Evolutionary conservation across 1,140 invertebrate species (phyloP).

Genomic region (Micrasema minimum): DNA sequence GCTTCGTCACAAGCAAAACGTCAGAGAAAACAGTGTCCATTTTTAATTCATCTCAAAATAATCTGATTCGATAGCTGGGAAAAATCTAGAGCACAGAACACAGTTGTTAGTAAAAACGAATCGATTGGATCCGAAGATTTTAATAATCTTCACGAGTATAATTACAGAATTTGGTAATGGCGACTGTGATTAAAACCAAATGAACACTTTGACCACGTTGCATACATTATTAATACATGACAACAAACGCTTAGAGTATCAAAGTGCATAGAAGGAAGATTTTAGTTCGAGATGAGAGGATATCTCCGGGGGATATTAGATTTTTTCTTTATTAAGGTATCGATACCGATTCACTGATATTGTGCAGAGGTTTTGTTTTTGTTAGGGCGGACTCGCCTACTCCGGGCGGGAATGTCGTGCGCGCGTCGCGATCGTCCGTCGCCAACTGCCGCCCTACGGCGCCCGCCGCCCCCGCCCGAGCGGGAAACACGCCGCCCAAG

Average conservation of each 20-base stretch:
- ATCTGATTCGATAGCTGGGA: too few relatives aligned
- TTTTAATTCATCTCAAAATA: too few relatives aligned
- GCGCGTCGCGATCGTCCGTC: slow-evolving; percentile 34
- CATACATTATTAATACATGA: slow-evolving; percentile 24
- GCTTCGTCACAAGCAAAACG: neutral
- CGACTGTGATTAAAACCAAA: slow-evolving; percentile 19
- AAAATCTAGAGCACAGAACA: too few relatives aligned
- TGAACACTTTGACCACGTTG: slow-evolving; percentile 24
- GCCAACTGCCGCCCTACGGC: slow-evolving; percentile 40
- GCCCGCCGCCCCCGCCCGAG: slow-evolving; percentile 17
- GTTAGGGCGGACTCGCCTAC: slow-evolving; percentile 23
- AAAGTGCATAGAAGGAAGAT: too few relatives aligned
- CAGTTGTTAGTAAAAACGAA: too few relatives aligned
- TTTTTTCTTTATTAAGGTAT: too few relatives aligned
- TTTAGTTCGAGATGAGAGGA: too few relatives aligned
- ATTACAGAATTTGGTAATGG: slow-evolving; percentile 21
- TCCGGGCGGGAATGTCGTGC: slow-evolving; percentile 22
- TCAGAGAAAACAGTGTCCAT: too few relatives aligned
- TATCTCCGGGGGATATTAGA: too few relatives aligned
- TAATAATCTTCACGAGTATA: slow-evolving; percentile 2
- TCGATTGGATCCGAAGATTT: too few relatives aligned
- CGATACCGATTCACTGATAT: slow-evolving; percentile 18
- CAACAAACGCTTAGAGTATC: slow-evolving; percentile 5
- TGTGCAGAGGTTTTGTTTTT: slow-evolving; percentile 13
- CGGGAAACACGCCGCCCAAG: slow-evolving; percentile 30